A percentile compares a stretch with the other conserved stretches of the same genome.
phyloP scores from a whole-genome alignment of 1,140 invertebrate species.

The Heliconius hermathena region DNA sequence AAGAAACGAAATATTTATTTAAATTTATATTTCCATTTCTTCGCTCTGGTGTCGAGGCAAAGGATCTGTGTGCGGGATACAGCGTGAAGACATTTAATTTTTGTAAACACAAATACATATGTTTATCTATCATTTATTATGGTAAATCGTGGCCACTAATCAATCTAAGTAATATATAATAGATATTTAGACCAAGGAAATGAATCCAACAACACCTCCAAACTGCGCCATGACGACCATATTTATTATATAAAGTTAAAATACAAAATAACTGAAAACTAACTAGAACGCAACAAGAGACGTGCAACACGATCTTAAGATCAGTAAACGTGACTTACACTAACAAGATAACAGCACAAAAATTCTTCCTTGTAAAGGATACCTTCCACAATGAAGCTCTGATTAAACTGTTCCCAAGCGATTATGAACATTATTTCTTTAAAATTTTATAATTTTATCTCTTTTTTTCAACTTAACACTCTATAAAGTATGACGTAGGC shows the following conservation, averaged over 20 bases:
- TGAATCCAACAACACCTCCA: no score
- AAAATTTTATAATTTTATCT: neutral
- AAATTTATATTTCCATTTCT: no score
- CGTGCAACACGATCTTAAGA: constrained; percentile 27
- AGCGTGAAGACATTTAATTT: no score
- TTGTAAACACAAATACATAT: no score
- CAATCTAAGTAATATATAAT: neutral
- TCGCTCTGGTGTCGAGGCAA: no score
- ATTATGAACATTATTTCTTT: neutral
- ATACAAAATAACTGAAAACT: neutral
- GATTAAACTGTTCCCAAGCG: neutral
- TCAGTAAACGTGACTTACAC: constrained; percentile 23
- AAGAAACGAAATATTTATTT: no score
- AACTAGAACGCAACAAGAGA: constrained; percentile 22
- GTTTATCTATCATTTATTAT: neutral
- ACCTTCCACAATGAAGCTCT: neutral
- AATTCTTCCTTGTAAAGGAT: constrained; percentile 12
- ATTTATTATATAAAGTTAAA: constrained; percentile 4
- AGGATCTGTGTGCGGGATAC: no score
- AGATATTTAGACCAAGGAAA: neutral
- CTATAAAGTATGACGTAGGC: no score
- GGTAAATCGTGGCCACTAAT: neutral
- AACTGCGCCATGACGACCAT: no score
- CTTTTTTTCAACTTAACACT: neutral
- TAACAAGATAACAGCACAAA: constrained; percentile 17